Percentiles rank a stretch among this genome's conserved stretches.
Evolutionary conservation across 2,888 invertebrate species (phyloP).

Genomic region (Cryptosula pallasiana): DNA sequence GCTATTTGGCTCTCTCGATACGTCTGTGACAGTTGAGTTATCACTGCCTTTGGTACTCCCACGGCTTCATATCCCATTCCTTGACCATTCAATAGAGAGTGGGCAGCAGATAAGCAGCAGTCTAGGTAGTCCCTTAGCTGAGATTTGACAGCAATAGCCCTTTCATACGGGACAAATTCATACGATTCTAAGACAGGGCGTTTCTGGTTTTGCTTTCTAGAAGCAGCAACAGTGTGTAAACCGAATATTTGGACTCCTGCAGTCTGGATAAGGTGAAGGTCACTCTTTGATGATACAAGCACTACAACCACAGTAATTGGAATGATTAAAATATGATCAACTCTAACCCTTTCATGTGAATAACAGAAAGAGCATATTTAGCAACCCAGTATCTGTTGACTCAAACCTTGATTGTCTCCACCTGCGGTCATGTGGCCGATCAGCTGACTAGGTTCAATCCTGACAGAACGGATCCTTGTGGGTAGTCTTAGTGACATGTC

Average conservation of each 20-base stretch:
- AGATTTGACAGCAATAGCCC: neutral
- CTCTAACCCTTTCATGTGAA: no score
- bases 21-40: neutral
- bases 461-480: slow-evolving; percentile 73
- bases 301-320: neutral
- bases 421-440: neutral
- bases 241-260: slow-evolving; percentile 85
- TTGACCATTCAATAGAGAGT: neutral
- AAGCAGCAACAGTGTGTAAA: slow-evolving; percentile 84
- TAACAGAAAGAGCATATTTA: no score
- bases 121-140: neutral
- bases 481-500: slow-evolving; percentile 73
- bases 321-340: no score
- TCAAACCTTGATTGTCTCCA: neutral
- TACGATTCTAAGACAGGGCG: slow-evolving; percentile 79
- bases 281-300: neutral
- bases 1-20: neutral
- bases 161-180: slow-evolving; percentile 64
- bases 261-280: slow-evolving; percentile 47
- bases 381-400: no score
- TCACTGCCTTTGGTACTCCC: neutral
- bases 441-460: slow-evolving; percentile 71
- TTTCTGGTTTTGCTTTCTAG: slow-evolving; percentile 68
- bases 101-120: slow-evolving; percentile 14
- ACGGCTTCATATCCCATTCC: neutral